Percentiles rank a stretch among this genome's conserved stretches.
These are phyloP conservation scores for Tillus elongatus DNA, from an alignment of 2,888 invertebrate species.

Conservation along the genomic window DNA sequence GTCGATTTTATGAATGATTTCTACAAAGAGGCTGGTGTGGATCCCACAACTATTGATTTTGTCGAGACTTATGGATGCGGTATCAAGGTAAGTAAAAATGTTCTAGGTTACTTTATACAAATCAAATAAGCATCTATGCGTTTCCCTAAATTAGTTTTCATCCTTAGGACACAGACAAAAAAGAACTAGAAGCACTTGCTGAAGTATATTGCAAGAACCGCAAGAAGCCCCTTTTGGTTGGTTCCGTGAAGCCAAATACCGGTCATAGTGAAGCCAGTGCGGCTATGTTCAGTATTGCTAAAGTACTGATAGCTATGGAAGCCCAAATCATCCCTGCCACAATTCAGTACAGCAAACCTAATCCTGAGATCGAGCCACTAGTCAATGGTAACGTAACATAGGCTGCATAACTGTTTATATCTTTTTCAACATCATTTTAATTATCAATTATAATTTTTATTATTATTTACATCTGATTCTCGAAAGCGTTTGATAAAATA, in stretches of 20 bases:
- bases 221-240: constrained; percentile 70
- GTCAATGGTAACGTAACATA: constrained; percentile 63
- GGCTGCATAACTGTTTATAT: too few relatives aligned
- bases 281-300: constrained; percentile 80
- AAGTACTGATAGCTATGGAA: constrained; percentile 89
- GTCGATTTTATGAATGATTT: constrained; percentile 46
- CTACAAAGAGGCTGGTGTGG: constrained; percentile 44
- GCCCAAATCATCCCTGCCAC: constrained; percentile 79
- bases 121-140: constrained; percentile 8
- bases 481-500: too few relatives aligned
- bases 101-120: too few relatives aligned
- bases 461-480: too few relatives aligned
- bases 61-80: constrained; percentile 39
- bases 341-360: constrained; percentile 79
- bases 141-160: constrained; percentile 2
- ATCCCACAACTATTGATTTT: constrained; percentile 36
- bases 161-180: constrained; percentile 40
- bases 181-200: constrained; percentile 87
- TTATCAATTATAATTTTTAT: too few relatives aligned
- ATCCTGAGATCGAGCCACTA: constrained; percentile 80
- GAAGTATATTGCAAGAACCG: constrained; percentile 80
- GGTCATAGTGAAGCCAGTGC: constrained; percentile 93
- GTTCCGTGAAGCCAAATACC: constrained; percentile 95
- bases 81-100: constrained; percentile 48
- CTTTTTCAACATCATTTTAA: too few relatives aligned